phyloP scores from a whole-genome alignment of 2,888 invertebrate genomes.

The Hedychridium roseum region DNA sequence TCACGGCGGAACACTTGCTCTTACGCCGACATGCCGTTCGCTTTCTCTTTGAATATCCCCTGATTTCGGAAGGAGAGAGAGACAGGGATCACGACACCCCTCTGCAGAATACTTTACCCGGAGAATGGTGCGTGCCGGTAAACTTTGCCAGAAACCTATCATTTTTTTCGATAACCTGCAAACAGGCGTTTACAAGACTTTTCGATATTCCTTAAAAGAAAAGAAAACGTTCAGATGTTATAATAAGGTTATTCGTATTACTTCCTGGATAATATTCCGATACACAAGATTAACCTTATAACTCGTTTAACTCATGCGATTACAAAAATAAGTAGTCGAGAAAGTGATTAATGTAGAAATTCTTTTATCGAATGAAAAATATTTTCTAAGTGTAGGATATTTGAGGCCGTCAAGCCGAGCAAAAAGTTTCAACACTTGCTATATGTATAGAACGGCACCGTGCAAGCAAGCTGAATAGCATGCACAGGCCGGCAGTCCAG shows the following conservation, averaged over 20 bases:
- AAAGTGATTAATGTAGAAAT: no score
- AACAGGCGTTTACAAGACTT: no score
- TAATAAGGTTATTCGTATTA: no score
- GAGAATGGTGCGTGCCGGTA: constrained; percentile 15
- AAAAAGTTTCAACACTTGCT: neutral
- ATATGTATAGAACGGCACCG: constrained; percentile 19
- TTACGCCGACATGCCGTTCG: constrained; percentile 44
- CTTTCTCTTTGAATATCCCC: constrained; percentile 54
- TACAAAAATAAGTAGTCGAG: no score
- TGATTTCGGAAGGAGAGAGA: constrained; percentile 52
- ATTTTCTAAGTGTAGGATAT: neutral
- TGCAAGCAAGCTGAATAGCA: constrained; percentile 37
- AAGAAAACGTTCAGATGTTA: no score
- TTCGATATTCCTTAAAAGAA: no score
- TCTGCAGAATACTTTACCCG: neutral
- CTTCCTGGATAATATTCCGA: no score
- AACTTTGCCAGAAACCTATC: neutral
- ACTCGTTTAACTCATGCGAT: no score
- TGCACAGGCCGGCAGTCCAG: no score
- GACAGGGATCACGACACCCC: constrained; percentile 19
- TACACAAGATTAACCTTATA: no score
- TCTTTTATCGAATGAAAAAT: neutral
- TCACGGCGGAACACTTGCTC: constrained; percentile 63
- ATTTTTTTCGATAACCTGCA: no score
- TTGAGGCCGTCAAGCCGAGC: neutral